Conservation (phyloP, 2,113 vertebrate species). For the Falco punctatus region DNA sequence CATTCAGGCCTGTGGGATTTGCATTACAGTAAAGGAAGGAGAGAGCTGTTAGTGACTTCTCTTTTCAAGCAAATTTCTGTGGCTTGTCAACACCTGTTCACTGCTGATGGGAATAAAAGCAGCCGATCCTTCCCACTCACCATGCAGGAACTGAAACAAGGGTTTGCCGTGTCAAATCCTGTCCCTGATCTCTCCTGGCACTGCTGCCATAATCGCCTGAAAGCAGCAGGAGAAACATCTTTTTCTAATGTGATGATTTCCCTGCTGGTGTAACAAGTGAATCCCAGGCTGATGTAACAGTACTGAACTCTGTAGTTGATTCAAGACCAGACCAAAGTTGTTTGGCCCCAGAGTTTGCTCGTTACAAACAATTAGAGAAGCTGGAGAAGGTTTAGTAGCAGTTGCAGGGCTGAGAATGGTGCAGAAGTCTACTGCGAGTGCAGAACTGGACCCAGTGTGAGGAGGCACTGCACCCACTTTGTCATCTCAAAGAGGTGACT, state of each 20-base stretch:
- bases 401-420: not conserved
- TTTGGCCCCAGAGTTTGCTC: not conserved
- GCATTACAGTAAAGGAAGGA: not conserved
- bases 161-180: not conserved
- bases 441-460: not conserved
- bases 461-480: not conserved
- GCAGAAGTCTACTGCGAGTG: no score
- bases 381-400: not conserved
- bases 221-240: not conserved
- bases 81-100: not conserved
- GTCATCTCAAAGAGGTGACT: not conserved
- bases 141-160: not conserved
- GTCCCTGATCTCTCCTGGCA: not conserved
- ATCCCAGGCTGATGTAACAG: not conserved
- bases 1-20: not conserved
- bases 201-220: not conserved
- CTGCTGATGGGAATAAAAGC: not conserved
- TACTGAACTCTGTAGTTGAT: not conserved
- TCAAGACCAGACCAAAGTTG: not conserved
- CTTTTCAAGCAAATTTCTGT: not conserved
- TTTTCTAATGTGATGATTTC: not conserved
- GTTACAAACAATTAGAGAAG: not conserved
- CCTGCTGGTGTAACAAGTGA: not conserved
- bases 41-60: not conserved
- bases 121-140: not conserved